Percentiles rank a stretch among this genome's conserved stretches.
Evolutionary conservation across 2,888 invertebrate genomes (phyloP).

Genomic region (Eupsilia transversa): DNA sequence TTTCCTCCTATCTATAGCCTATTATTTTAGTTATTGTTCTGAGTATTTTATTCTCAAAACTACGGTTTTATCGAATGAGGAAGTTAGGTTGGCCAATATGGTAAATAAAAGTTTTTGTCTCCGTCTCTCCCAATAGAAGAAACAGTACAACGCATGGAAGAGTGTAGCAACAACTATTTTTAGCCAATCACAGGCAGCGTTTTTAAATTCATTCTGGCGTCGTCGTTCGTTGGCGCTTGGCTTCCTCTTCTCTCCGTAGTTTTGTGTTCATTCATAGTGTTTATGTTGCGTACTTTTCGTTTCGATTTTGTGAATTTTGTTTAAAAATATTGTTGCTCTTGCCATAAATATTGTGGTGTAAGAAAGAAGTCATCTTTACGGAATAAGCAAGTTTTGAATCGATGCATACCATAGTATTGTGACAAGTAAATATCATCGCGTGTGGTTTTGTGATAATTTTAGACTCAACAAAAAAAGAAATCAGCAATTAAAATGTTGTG

Average conservation of each 20-base stretch:
- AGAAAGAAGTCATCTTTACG: conserved; percentile 28
- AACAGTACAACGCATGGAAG: conserved; percentile 46
- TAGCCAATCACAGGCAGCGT: conserved; percentile 82
- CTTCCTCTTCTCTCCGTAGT: conserved; percentile 65
- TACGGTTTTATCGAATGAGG: conserved; percentile 29
- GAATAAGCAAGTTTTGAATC: conserved; percentile 61
- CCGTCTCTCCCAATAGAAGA: conserved; percentile 44
- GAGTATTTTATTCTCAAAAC: conserved; percentile 1
- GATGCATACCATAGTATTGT: conserved; percentile 63
- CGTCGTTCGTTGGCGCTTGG: conserved; percentile 85
- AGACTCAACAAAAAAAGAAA: conserved; percentile 70
- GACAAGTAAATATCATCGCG: conserved; percentile 79
- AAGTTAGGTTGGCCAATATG: conserved; percentile 53
- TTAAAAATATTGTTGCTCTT: conserved; percentile 28
- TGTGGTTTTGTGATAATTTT: conserved; percentile 85
- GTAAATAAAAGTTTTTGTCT: conserved; percentile 41
- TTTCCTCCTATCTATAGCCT: too few relatives aligned
- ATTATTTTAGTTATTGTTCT: too few relatives aligned
- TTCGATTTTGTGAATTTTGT: conserved; percentile 66
- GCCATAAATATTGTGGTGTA: conserved; percentile 38
- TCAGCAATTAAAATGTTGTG: conserved; percentile 59
- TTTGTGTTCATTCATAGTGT: conserved; percentile 71
- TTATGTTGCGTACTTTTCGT: conserved; percentile 74
- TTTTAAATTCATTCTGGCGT: conserved; percentile 86
- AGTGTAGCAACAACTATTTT: conserved; percentile 74